Evolutionary conservation across 37 sponge, comb jelly and placozoan species (phyloP), one percentile per base, ranked within the genome.

Genomic region (Halichondria panicea): DNA sequence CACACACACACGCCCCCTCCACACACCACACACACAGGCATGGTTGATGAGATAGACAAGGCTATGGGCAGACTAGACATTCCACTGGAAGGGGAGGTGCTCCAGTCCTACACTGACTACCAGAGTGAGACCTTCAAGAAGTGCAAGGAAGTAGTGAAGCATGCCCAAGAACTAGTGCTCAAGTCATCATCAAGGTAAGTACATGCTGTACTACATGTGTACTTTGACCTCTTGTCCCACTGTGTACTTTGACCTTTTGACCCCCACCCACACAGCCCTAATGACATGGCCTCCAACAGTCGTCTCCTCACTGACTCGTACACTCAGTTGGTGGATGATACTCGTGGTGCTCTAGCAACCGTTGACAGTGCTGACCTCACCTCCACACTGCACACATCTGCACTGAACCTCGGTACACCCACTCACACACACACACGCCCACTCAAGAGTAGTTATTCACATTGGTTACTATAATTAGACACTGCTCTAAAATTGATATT

Each of bases 331-430:
- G 88, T 74, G 7, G 79, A 81, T 27, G 57, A 79, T 32, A 62
- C 87, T 15, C 81, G 84, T 4, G 81, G 93, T 31, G 95, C 95
- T 31, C 38, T 94, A 28, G 88, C 84, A 0, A 86, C 92, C 19
- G 72, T 84, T 6, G 95, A 91, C 32, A 59, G 72, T 4, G 19
- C 32, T 12, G 77, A 77, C 7, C 13, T 77, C 1, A 35, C 53
- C 55, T 1, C 1, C 41, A 1, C 55, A 3, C n/a, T 82, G 68
- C 73, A 59, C 69, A 65, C 21, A 27, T 4, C 50, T 45, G 72
- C 43, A n/a, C 6, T 70, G 48, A 46, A 7, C 36, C n/a, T 41
- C 12, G 33, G 9, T 34, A 48, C 52, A 48, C 52, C 15, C 13
- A 18, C 52, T 48, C 52, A 18, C 56, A 55, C 56, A 3, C 9